A percentile compares a stretch with the other conserved stretches of the same genome.
These are phyloP conservation scores for Cyphomyrmex costatus DNA, from an alignment of 1,140 invertebrate species.

Conservation along the genomic window DNA sequence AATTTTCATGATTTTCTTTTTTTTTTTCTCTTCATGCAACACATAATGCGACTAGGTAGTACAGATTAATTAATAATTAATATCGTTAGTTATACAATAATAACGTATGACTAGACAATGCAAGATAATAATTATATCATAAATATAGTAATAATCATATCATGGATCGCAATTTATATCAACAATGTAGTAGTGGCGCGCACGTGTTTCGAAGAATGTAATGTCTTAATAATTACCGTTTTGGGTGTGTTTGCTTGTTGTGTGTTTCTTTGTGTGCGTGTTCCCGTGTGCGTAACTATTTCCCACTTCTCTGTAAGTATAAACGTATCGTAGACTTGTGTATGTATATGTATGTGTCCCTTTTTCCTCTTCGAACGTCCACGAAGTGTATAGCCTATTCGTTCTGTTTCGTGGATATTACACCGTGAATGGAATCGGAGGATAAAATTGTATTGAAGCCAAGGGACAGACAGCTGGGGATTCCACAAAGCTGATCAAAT, in stretches of 20 bases:
- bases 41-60: conserved; percentile 87
- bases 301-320: conserved; percentile 23
- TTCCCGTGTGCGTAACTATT: conserved; percentile 63
- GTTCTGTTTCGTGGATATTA: background rate
- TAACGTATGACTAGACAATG: conserved; percentile 87
- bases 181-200: conserved; percentile 85
- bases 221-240: conserved; percentile 66
- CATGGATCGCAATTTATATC: conserved; percentile 87
- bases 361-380: background rate
- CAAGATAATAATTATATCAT: conserved; percentile 87
- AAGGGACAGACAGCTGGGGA: background rate
- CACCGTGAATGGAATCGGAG: background rate
- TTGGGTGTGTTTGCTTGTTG: conserved; percentile 37
- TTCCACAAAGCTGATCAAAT: background rate
- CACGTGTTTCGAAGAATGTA: conserved; percentile 79
- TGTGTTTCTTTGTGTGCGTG: conserved; percentile 58
- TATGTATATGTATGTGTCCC: conserved; percentile 52
- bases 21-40: conserved; percentile 84
- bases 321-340: conserved; percentile 49
- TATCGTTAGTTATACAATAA: conserved; percentile 87
- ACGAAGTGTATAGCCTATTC: background rate
- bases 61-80: conserved; percentile 87
- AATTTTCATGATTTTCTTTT: conserved; percentile 73
- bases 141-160: conserved; percentile 87
- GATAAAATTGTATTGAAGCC: background rate